Conservation (phyloP, 2,113 vertebrate species). For the Microtus oregoni region DNA sequence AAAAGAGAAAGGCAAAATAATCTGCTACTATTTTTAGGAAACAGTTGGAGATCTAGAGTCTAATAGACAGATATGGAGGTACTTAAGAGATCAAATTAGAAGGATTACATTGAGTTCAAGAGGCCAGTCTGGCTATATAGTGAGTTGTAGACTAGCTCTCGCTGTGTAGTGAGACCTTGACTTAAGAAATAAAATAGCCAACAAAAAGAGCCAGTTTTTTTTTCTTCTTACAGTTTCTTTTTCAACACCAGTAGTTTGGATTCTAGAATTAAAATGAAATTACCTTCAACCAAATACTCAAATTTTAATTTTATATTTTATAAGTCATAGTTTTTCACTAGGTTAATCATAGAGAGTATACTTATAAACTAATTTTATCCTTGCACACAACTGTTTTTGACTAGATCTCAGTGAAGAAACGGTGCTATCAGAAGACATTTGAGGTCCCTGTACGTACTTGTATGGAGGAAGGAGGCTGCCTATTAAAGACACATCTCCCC, state of each 20-base stretch:
- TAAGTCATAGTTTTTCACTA: background rate
- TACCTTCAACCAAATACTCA: background rate
- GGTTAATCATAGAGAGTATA: background rate
- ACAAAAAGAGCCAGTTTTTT: background rate
- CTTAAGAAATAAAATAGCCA: background rate
- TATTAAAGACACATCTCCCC: background rate
- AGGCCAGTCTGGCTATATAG: background rate
- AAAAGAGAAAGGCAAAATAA: background rate
- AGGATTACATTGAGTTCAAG: background rate
- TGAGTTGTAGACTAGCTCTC: background rate
- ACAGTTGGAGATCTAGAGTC: background rate
- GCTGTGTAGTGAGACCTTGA: background rate
- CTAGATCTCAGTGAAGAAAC: background rate
- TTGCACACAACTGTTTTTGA: background rate
- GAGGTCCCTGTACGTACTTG: background rate
- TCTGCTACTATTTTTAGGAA: background rate
- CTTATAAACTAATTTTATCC: background rate
- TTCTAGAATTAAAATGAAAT: background rate
- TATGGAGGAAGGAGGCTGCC: background rate
- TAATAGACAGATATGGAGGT: background rate
- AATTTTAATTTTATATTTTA: background rate
- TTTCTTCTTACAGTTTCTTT: background rate
- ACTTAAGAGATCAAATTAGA: background rate
- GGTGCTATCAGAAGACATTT: background rate
- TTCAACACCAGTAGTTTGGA: background rate